phyloP scores from a whole-genome alignment of 1,140 invertebrate genomes.

The Bombyx mori region DNA sequence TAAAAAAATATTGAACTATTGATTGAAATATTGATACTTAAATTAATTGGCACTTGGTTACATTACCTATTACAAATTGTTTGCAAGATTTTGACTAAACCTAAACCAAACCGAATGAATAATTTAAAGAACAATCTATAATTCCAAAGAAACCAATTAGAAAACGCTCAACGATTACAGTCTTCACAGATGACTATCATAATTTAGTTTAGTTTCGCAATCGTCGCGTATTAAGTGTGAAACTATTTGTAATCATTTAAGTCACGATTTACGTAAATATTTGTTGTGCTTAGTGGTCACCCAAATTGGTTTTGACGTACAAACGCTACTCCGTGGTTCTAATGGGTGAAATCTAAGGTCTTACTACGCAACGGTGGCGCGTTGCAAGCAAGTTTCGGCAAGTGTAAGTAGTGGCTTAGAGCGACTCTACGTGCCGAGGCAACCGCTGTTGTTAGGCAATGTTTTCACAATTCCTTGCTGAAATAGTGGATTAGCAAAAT shows the following conservation, averaged over 20 bases:
- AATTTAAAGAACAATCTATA: neutral
- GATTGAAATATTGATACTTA: too few relatives aligned
- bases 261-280: slow-evolving; percentile 22
- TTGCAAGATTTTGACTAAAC: neutral
- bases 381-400: slow-evolving; percentile 34
- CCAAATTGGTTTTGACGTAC: slow-evolving; percentile 41
- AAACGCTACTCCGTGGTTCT: slow-evolving; percentile 39
- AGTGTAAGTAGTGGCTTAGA: slow-evolving; percentile 14
- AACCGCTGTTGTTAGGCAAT: slow-evolving; percentile 33
- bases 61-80: too few relatives aligned
- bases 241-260: slow-evolving; percentile 4
- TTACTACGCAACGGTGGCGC: slow-evolving; percentile 24
- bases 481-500: slow-evolving; percentile 46
- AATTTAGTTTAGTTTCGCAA: slow-evolving; percentile 13
- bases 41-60: too few relatives aligned
- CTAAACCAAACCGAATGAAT: neutral
- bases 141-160: slow-evolving; percentile 10
- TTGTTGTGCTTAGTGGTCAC: slow-evolving; percentile 9
- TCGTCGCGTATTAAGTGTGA: slow-evolving; percentile 4
- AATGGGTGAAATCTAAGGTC: slow-evolving; percentile 53
- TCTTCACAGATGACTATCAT: slow-evolving; percentile 15
- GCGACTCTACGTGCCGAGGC: slow-evolving; percentile 24
- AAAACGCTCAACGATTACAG: slow-evolving; percentile 14
- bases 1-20: too few relatives aligned
- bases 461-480: slow-evolving; percentile 39